Base-by-base conservation (phyloP, 1,140 invertebrate genomes). In the Drosophila navojoa region DNA sequence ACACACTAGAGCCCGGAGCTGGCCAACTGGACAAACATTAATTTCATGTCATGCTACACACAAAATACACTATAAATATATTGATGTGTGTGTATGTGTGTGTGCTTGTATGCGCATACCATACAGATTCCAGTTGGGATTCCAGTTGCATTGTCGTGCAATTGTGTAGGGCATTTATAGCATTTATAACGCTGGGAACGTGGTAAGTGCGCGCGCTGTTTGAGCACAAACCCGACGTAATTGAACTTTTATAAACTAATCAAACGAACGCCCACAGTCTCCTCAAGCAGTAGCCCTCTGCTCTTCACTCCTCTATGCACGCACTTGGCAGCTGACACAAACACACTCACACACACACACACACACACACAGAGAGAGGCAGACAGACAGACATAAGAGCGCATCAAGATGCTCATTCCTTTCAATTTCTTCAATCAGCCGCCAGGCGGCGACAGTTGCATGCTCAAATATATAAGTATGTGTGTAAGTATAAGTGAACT, bases 231-330 rank as follows among this genome's bases (percentile, higher is more conserved):
- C 11, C 57, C 69, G 53, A 63, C 75, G 70, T 79, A 86, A 87
- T 87, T 87, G 84, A 87, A 87, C 84, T 82, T 89, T 87, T 87
- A 87, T 87, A 87, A 87, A 81, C 82, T 87, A 87, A 87, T 87
- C 79, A 87, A 89, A 77, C 69, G 62, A 68, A 68, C 79, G 79
- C 66, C 71, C 64, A 73, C 67, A 64, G 55, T 27, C 53, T 13
- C 50, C 53, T 13, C 50, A 15, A 16, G 13, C 19, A 29, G 11
- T 25, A 42, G 42, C 60, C 16, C 27, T 38, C 47, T 49, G 29
- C 27, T 27, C 50, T 52, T 60, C 38, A 38, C 32, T 47, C 22
- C 42, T 42, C 25, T 54, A 13, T 40, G 13, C 62, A 68, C 70
- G 63, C 63, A 72, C 57, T 72, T 68, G 42, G 49, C 70, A 68